phyloP scores from a whole-genome alignment of 2,113 vertebrate species.

The Paedocypris sp. region DNA sequence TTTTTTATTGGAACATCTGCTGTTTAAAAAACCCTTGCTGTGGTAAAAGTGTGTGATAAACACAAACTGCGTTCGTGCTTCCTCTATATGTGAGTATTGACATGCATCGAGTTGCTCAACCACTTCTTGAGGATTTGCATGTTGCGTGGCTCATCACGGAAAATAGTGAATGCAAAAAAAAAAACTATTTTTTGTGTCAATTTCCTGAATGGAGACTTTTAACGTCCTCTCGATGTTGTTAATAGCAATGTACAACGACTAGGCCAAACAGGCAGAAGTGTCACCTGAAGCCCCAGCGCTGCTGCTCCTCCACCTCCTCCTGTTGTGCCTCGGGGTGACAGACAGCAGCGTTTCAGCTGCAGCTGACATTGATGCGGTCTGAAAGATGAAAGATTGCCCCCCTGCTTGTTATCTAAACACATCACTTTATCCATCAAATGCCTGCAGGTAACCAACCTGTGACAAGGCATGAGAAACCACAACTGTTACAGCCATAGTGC shows the following conservation, averaged over 20 bases:
- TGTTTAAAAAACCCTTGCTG: no score
- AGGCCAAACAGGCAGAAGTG: neutral
- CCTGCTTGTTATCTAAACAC: conserved; percentile 36
- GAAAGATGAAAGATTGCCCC: conserved; percentile 41
- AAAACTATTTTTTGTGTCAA: neutral
- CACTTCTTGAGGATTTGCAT: no score
- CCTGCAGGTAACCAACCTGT: conserved; percentile 27
- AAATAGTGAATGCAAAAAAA: no score
- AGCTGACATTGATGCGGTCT: conserved; percentile 28
- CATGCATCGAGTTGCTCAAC: no score
- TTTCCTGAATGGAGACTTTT: neutral
- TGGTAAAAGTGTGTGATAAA: no score
- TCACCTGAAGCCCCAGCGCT: conserved; percentile 24
- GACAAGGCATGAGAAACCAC: neutral
- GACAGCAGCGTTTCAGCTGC: conserved; percentile 28
- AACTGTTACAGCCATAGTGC: neutral
- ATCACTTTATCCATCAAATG: conserved; percentile 33
- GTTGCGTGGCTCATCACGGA: no score
- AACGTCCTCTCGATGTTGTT: neutral
- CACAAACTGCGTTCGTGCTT: no score
- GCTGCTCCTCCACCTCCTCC: neutral
- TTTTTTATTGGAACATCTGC: no score
- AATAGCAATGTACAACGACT: neutral
- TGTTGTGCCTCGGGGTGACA: conserved; percentile 36
- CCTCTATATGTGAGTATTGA: no score